These are phyloP conservation scores for Cancer borealis DNA, from an alignment of 2,888 invertebrate species.

Conservation along the genomic window DNA sequence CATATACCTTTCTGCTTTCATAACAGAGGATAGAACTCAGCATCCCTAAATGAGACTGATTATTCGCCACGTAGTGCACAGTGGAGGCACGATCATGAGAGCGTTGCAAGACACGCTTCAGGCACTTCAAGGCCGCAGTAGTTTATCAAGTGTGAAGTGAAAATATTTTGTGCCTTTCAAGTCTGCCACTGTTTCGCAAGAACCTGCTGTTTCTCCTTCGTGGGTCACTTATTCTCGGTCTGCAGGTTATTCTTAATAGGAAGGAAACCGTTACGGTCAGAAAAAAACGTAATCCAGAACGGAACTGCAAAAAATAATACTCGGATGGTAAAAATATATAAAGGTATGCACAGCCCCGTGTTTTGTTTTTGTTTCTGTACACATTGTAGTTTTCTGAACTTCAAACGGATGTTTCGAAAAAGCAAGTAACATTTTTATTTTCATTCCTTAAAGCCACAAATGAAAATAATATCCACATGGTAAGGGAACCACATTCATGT, in stretches of 20 bases:
- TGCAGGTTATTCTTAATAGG: not conserved
- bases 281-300: not conserved
- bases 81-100: not conserved
- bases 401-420: not conserved
- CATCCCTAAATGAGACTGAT: not conserved
- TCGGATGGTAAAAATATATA: not conserved
- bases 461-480: not conserved
- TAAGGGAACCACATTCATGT: not conserved
- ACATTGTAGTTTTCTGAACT: not conserved
- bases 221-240: not conserved
- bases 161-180: not conserved
- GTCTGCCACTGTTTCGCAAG: conserved; percentile 33
- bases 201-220: not conserved
- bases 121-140: not conserved
- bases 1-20: not conserved
- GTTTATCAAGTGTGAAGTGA: conserved; percentile 43
- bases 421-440: not conserved
- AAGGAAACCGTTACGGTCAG: not conserved
- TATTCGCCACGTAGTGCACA: conserved; percentile 15
- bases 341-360: not conserved
- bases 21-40: not conserved
- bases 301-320: not conserved
- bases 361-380: not conserved
- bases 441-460: not conserved
- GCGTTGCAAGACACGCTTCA: conserved; percentile 39